Conservation (phyloP, 2,113 vertebrate species). For the Manacus vitellinus region DNA sequence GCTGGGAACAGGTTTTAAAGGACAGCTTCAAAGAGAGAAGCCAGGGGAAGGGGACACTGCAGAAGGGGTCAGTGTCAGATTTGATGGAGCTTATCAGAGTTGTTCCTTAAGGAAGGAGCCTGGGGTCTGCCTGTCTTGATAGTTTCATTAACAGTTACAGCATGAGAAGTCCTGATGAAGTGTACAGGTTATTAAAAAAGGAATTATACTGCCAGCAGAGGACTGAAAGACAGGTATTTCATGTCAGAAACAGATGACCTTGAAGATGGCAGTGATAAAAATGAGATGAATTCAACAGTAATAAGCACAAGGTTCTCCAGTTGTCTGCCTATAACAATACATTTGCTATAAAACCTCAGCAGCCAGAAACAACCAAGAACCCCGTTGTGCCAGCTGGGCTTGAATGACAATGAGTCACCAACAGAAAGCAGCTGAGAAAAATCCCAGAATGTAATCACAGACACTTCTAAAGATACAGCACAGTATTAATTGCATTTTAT, state of each 20-base stretch:
- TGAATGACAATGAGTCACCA: conserved; percentile 15
- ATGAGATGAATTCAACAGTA: background rate
- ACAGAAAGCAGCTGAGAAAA: conserved; percentile 7
- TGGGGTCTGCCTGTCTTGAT: background rate
- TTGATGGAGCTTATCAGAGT: background rate
- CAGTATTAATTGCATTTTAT: background rate
- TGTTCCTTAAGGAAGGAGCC: background rate
- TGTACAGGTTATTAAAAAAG: background rate
- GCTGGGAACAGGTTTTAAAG: background rate
- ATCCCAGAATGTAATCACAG: background rate
- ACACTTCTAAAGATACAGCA: background rate
- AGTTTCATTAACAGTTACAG: background rate
- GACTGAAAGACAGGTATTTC: background rate
- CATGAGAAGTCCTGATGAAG: background rate
- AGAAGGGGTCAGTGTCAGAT: background rate
- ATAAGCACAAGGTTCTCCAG: background rate
- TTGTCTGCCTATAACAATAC: background rate
- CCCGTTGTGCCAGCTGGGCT: background rate
- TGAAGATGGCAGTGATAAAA: conserved; percentile 21
- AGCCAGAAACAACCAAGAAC: background rate
- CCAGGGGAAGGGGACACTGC: background rate
- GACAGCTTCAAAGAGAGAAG: background rate
- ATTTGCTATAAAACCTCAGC: background rate
- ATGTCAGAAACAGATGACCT: background rate
- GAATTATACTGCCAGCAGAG: background rate